Evolutionary conservation across 2,113 vertebrate species (phyloP).

Genomic region (Parotia lawesii): DNA sequence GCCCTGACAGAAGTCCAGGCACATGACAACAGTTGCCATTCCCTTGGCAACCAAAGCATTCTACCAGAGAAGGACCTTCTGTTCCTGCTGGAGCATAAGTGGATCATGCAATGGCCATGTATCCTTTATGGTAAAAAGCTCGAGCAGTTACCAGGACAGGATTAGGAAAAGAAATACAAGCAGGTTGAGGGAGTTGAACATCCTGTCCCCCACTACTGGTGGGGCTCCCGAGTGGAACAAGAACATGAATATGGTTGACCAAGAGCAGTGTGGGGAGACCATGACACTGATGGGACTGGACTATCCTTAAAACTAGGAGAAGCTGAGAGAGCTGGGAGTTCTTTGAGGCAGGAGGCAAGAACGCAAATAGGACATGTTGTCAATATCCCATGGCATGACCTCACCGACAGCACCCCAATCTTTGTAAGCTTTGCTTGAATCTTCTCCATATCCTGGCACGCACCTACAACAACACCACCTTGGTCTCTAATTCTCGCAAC

Average conservation of each 20-base stretch:
- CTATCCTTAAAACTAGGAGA: background rate
- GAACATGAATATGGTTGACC: too few species aligned
- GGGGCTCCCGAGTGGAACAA: background rate
- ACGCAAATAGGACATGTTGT: background rate
- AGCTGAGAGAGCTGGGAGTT: background rate
- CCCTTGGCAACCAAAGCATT: background rate
- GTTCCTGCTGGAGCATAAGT: background rate
- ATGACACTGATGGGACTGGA: background rate
- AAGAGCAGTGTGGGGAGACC: background rate
- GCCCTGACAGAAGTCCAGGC: background rate
- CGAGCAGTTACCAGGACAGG: background rate
- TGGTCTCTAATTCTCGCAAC: background rate
- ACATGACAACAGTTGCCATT: background rate
- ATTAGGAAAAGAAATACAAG: background rate
- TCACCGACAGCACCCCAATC: too few species aligned
- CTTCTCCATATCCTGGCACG: rapidly evolving
- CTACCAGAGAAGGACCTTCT: rapidly evolving
- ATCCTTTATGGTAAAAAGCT: rapidly evolving
- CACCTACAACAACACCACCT: background rate
- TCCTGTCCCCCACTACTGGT: rapidly evolving
- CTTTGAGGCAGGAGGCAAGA: background rate
- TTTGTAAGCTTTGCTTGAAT: background rate
- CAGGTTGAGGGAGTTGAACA: too few species aligned
- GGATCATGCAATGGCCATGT: too few species aligned
- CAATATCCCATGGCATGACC: background rate